phyloP scores from a whole-genome alignment of 2,888 invertebrate species.

The Subacronicta megacephala region DNA sequence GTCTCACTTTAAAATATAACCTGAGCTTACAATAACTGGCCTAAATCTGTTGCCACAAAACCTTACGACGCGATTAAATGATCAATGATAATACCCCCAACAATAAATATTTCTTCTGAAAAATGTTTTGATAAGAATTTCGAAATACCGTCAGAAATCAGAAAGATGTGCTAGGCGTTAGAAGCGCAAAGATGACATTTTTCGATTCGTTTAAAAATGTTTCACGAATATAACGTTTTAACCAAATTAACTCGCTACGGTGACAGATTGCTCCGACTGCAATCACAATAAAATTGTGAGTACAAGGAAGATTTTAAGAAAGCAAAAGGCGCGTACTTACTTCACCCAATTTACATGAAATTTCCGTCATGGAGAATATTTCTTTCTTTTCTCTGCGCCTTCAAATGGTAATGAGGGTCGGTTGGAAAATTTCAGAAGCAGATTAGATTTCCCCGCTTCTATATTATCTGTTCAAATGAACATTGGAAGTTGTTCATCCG shows the following conservation, averaged over 20 bases:
- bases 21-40: constrained; percentile 66
- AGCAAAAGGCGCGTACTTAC: constrained; percentile 75
- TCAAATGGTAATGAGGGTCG: constrained; percentile 84
- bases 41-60: constrained; percentile 68
- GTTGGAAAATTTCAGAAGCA: constrained; percentile 79
- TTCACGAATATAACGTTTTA: constrained; percentile 39
- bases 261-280: constrained; percentile 64
- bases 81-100: constrained; percentile 50
- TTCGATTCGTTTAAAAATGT: constrained; percentile 35
- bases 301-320: constrained; percentile 74
- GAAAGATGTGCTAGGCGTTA: constrained; percentile 1
- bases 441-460: constrained; percentile 77
- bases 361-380: constrained; percentile 80
- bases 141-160: not conserved
- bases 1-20: constrained; percentile 78
- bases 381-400: constrained; percentile 75
- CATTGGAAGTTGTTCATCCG: constrained; percentile 62
- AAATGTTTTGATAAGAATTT: not conserved
- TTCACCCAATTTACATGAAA: constrained; percentile 85
- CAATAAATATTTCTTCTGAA: constrained; percentile 14
- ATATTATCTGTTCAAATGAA: constrained; percentile 70
- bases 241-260: constrained; percentile 64
- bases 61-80: constrained; percentile 55
- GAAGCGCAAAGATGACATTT: constrained; percentile 15
- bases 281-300: constrained; percentile 69